A percentile compares a stretch with the other conserved stretches of the same genome.
Evolutionary conservation across 1,140 invertebrate genomes (phyloP).

Genomic region (Mizuhopecten yessoensis): DNA sequence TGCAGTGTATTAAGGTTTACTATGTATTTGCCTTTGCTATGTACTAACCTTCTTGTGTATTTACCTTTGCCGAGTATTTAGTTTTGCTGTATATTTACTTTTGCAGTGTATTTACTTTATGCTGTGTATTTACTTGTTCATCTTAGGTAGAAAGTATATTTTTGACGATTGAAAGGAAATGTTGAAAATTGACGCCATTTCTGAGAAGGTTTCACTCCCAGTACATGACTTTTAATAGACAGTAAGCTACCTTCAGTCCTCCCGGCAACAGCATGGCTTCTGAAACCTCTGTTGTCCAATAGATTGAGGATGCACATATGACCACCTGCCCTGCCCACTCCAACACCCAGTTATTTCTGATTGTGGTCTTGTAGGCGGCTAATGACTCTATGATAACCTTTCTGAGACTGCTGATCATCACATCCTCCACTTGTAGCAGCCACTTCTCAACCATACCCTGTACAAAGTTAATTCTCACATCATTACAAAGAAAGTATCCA

Average conservation of each 20-base stretch:
- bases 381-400: slow-evolving; percentile 81
- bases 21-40: too few species aligned
- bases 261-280: slow-evolving; percentile 78
- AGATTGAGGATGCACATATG: slow-evolving; percentile 81
- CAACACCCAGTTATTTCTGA: slow-evolving; percentile 82
- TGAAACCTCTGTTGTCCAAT: slow-evolving; percentile 82
- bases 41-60: too few species aligned
- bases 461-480: slow-evolving; percentile 4
- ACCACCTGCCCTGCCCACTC: slow-evolving; percentile 84
- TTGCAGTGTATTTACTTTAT: too few species aligned
- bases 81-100: too few species aligned
- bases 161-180: too few species aligned
- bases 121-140: too few species aligned
- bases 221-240: too few species aligned
- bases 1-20: too few species aligned
- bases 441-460: slow-evolving; percentile 85
- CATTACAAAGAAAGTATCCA: too few species aligned
- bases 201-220: background rate
- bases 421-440: slow-evolving; percentile 83
- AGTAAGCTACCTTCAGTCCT: slow-evolving; percentile 81
- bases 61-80: too few species aligned
- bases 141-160: too few species aligned
- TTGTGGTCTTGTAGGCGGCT: slow-evolving; percentile 76
- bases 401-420: slow-evolving; percentile 82
- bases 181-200: too few species aligned